Percentiles rank a stretch among this genome's conserved stretches.
phyloP scores from a whole-genome alignment of 2,113 vertebrate species.

The Ceyx margarethae region DNA sequence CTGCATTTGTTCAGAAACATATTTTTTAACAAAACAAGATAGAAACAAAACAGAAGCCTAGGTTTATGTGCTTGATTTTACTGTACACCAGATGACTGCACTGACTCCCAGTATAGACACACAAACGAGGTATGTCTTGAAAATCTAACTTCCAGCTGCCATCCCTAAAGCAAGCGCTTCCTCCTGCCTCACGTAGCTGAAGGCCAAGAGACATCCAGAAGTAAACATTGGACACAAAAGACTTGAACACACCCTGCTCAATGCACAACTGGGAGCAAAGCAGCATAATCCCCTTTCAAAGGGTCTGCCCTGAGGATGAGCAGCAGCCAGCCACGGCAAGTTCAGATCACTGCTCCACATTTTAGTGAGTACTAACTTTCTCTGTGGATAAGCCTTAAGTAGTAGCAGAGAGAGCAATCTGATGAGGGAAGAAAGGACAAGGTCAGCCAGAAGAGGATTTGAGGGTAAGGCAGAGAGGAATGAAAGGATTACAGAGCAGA shows the following conservation, averaged over 20 bases:
- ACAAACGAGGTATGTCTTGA: not conserved
- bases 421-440: slow-evolving; percentile 9
- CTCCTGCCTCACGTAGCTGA: not conserved
- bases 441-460: slow-evolving; percentile 20
- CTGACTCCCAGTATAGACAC: not conserved
- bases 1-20: not conserved
- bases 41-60: not conserved
- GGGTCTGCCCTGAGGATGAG: not conserved
- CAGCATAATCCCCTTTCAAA: not conserved
- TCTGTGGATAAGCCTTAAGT: not conserved
- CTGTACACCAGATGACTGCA: not conserved
- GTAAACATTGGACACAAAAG: not conserved
- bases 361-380: not conserved
- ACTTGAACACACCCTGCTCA: not conserved
- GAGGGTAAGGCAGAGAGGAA: not conserved
- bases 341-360: not conserved
- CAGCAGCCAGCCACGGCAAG: not conserved
- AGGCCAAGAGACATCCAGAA: not conserved
- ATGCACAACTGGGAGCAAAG: not conserved
- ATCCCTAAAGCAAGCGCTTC: not conserved
- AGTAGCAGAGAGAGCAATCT: slow-evolving; percentile 28
- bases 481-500: not conserved
- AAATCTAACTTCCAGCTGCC: not conserved
- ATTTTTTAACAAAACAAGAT: not conserved
- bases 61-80: slow-evolving; percentile 1